Conservation (phyloP, 2,113 vertebrate species). For the Herpetotheres cachinnans region DNA sequence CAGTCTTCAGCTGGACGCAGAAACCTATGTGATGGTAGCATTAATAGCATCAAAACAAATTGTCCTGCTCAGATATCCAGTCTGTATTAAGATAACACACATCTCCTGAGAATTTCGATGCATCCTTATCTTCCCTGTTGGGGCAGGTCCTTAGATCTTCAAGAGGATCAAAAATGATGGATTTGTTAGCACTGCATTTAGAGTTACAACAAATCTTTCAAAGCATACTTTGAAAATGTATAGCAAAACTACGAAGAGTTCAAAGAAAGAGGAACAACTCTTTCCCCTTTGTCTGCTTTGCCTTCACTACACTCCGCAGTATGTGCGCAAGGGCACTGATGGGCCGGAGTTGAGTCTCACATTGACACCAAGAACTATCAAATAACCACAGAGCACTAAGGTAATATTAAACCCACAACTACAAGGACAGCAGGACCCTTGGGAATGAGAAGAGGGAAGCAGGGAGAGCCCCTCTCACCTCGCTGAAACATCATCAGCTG, state of each 20-base stretch:
- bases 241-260: background rate
- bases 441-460: background rate
- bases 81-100: background rate
- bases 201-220: background rate
- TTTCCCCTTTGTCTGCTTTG: background rate
- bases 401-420: background rate
- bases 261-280: background rate
- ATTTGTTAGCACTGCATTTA: background rate
- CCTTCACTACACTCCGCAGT: no score
- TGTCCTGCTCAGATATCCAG: background rate
- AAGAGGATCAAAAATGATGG: background rate
- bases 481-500: background rate
- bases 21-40: background rate
- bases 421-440: background rate
- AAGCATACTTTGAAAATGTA: no score
- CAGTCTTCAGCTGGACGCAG: background rate
- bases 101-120: background rate
- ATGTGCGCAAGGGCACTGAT: rapidly evolving
- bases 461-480: background rate
- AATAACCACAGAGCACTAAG: background rate
- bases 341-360: background rate
- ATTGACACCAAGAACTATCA: background rate
- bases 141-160: background rate
- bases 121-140: background rate
- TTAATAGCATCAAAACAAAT: background rate